Conservation (phyloP, 2,797 vertebrate species). For the Chromis chromis region DNA sequence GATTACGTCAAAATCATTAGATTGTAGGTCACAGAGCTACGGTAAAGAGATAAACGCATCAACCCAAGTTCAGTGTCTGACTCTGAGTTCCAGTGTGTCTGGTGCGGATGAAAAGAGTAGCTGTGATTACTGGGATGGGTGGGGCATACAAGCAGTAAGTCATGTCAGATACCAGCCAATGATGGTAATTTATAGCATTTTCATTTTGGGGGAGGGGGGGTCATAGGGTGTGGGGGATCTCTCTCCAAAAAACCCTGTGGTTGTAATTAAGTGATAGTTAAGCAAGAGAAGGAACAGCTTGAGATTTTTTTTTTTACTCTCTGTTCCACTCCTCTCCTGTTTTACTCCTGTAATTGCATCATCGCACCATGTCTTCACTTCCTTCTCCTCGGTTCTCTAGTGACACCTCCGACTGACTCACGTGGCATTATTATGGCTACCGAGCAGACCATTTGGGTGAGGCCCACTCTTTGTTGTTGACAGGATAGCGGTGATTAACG, state of each 20-base stretch:
- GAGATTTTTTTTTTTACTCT: conserved; percentile 27
- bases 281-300: conserved; percentile 55
- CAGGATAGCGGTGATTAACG: conserved; percentile 84
- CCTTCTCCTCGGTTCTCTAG: conserved; percentile 59
- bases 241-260: conserved; percentile 43
- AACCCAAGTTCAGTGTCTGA: no score
- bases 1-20: conserved; percentile 9
- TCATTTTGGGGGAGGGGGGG: conserved; percentile 50
- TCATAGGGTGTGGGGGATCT: conserved; percentile 49
- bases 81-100: conserved; percentile 16
- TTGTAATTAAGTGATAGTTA: conserved; percentile 70
- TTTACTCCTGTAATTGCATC: conserved; percentile 73
- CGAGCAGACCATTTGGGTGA: conserved; percentile 77
- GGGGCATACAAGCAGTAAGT: conserved; percentile 62
- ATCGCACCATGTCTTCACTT: conserved; percentile 69
- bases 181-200: conserved; percentile 65
- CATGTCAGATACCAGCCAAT: conserved; percentile 62
- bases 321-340: conserved; percentile 44
- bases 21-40: background rate
- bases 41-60: background rate
- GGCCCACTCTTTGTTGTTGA: conserved; percentile 84
- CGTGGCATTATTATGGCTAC: conserved; percentile 79
- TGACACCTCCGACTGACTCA: conserved; percentile 77
- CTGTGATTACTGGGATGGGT: conserved; percentile 57
- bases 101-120: conserved; percentile 48